Evolutionary conservation across 2,888 invertebrate genomes (phyloP), one percentile per base, ranked within the genome.

Genomic region (Lacanobia wlatinum): DNA sequence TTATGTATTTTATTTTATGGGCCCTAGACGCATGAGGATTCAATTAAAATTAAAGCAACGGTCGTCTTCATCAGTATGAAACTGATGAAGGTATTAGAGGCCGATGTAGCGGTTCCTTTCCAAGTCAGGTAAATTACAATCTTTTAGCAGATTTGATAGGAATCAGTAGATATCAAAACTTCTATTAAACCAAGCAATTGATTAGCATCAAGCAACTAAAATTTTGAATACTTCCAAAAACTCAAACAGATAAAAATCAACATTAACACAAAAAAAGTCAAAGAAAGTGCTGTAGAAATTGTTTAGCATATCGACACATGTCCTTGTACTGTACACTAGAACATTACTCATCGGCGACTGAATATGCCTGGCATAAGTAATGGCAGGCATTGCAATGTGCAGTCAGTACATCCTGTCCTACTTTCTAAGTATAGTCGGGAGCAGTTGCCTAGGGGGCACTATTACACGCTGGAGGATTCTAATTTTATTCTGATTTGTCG

Each of bases 351-450:
- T 79, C 67, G 59, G 55, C 66, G 46, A 63, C 66, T 63, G 60
- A 69, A 73, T 43, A 50, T 70, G 84, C 67, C 76, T 82, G 40
- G 87, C 84, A 89, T 87, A 80, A 66, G 71, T 82, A 80, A 84
- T 76, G 43, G 48, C 23, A 69, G 70, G 72, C 84, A 84, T 84
- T 71, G 84, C 82, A 58, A 84, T 77, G 83, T 82, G 82, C 82
- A 66, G 74, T 73, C 67, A 63, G 73, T 73, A 87, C 89, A 93
- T 93, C 93, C 92, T 93, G 92, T 92, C 93, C 93, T 80, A 93
- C 88, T 90, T 92, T 91, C 92, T 93, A 92, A 91, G 87, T 89
- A 89, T 91, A 92, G 90, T 77, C 70, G 74, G 84, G 86, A 85
- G 48, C 34, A 16, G 63, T 60, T 64, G 55, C 60, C 55, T 28